A percentile compares a stretch with the other conserved stretches of the same genome.
Conservation (phyloP, 2,113 vertebrate species). For the Anguilla japonica region DNA sequence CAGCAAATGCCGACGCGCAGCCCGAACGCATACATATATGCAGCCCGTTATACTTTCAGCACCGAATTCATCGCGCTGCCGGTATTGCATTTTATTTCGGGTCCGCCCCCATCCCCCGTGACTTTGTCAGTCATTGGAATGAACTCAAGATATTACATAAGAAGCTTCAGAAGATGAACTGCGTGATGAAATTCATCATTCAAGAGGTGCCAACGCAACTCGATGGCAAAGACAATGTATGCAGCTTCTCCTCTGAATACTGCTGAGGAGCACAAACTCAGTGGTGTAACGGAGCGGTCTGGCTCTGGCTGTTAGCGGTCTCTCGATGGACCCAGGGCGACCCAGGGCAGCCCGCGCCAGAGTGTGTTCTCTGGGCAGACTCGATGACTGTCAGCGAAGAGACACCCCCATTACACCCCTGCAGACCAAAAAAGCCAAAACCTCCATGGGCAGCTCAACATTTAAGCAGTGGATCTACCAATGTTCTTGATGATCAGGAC, state of each 20-base stretch:
- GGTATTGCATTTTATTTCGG: not conserved
- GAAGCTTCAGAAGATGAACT: not conserved
- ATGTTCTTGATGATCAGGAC: not conserved
- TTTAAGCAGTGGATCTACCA: not conserved
- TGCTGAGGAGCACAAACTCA: not conserved
- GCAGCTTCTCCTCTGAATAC: not conserved
- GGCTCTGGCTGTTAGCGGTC: not conserved
- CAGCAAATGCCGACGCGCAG: not conserved
- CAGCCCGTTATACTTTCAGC: not conserved
- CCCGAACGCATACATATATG: not conserved
- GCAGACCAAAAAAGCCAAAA: not conserved
- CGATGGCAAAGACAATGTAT: not conserved
- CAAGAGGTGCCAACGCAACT: not conserved
- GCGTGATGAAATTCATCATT: not conserved
- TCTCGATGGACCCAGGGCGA: not conserved
- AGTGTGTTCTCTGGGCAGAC: not conserved
- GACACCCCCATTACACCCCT: not conserved
- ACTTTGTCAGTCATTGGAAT: not conserved
- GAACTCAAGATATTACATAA: not conserved
- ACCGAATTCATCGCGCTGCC: not conserved
- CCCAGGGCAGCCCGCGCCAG: not conserved
- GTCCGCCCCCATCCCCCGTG: too few species aligned
- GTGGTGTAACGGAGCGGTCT: not conserved
- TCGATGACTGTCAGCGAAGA: not conserved
- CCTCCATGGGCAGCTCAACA: not conserved